Evolutionary conservation across 2,797 vertebrate species (phyloP), one percentile per base, ranked within the genome.

Genomic region (Salarias fasciatus): DNA sequence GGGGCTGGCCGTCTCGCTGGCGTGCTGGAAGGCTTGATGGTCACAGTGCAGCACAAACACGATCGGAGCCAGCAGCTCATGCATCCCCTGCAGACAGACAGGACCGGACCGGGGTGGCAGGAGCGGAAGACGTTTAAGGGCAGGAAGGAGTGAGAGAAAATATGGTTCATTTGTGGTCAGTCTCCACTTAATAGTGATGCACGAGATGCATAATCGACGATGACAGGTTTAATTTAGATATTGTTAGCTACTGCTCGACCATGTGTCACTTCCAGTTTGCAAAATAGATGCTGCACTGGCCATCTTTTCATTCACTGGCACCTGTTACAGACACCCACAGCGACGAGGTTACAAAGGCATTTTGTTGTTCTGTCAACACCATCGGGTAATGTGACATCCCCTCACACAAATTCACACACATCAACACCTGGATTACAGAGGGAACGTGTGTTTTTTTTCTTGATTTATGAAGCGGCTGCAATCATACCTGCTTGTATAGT

Each of bases 41-140:
- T 99, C 98, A 89, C 96, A 98, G 89, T 99, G 97, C 11, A 99
- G 92, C 65, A 95, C 95, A 67, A 99, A 99, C 59, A 99, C 93
- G 28, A 99, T 94, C 44, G 98, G 98, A 54, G 98, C 98, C 82
- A 99, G 88, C 63, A 99, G 83, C 91, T 99, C 98, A 14, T 99
- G 98, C 98, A 99, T 99, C 11, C 98, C 98, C 98, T 99, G 66
- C 8, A 79, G 75, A 60, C 3, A 36, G 31, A 61, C 11, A 14
- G 12, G 41, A 45, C 9, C 38, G 38, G 18, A 47, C 12, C 31
- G 44, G 37, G 45, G 42, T 12, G 41, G 13, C 58, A 8, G 43
- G 14, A 49, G 60, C 1, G 42, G 5, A 15, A 53, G 47, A 48
- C 0, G 5, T 51, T 35, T 43, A 49, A 72, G 44, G 47, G 46